phyloP scores from a whole-genome alignment of 2,113 vertebrate genomes.

The Terrapene triunguis region DNA sequence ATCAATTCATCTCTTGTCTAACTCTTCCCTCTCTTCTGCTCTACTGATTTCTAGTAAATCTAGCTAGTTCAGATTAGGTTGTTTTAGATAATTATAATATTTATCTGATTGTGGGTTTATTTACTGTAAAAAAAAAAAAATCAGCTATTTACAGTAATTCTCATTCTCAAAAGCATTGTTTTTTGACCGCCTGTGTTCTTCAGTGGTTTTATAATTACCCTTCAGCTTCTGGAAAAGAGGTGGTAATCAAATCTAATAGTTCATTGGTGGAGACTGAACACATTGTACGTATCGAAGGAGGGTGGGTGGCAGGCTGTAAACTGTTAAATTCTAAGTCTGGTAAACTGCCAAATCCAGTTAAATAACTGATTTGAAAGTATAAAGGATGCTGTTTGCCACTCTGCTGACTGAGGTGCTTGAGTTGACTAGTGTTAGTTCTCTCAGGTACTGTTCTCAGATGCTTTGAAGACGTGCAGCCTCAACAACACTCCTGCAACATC shows the following conservation, averaged over 20 bases:
- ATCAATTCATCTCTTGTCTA: neutral
- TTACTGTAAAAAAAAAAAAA: neutral
- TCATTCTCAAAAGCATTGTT: neutral
- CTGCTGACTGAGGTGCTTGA: too few relatives aligned
- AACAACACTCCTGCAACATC: neutral
- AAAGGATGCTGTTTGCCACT: neutral
- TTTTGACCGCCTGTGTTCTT: neutral
- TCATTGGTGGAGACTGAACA: conserved; percentile 10
- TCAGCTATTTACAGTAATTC: neutral
- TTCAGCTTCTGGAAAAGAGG: conserved; percentile 31
- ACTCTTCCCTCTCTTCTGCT: neutral
- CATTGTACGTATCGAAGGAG: conserved; percentile 6
- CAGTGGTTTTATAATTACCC: neutral
- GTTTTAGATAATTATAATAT: neutral
- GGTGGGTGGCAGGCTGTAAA: conserved; percentile 5
- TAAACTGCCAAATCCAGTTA: neutral
- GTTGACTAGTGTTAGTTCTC: neutral
- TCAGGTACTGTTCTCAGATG: neutral
- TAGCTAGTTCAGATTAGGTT: neutral
- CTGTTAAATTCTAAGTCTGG: neutral
- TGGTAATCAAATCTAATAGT: conserved; percentile 51
- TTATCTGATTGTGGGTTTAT: neutral
- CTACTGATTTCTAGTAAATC: neutral
- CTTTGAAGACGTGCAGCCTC: neutral
- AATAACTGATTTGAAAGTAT: neutral